phyloP scores from a whole-genome alignment of 2,113 vertebrate species.

The Oceanites oceanicus region DNA sequence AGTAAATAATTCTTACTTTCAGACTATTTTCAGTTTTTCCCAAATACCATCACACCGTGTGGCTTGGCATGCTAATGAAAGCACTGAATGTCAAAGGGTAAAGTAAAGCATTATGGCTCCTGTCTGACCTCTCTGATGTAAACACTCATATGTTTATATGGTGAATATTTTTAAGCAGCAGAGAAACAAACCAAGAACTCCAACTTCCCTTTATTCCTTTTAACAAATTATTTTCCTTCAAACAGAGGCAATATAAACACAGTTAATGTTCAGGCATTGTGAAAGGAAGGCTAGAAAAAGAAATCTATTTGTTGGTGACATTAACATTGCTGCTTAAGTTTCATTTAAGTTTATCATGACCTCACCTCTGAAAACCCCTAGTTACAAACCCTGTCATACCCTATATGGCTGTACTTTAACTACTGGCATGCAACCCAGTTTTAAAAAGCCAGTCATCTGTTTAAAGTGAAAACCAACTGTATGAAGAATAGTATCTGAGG shows the following conservation, averaged over 20 bases:
- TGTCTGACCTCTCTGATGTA: background rate
- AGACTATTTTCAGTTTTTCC: background rate
- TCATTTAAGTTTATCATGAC: constrained; percentile 61
- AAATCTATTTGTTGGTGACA: constrained; percentile 31
- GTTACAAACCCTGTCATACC: constrained; percentile 65
- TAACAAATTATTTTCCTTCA: background rate
- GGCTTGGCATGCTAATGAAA: background rate
- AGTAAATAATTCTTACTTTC: background rate
- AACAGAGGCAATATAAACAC: background rate
- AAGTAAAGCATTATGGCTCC: background rate
- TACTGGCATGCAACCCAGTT: constrained; percentile 59
- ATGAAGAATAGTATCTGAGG: constrained; percentile 31
- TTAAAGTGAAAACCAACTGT: constrained; percentile 68
- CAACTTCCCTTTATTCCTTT: constrained; percentile 7
- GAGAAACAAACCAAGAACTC: background rate
- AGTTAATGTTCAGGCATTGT: background rate
- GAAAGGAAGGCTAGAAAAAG: constrained; percentile 26
- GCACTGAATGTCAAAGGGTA: background rate
- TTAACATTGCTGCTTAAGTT: constrained; percentile 7
- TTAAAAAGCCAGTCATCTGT: constrained; percentile 69
- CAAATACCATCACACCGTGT: background rate
- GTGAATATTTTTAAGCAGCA: background rate
- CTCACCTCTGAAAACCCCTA: constrained; percentile 65
- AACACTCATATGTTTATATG: background rate
- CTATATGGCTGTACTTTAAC: constrained; percentile 76